These are phyloP conservation scores for Tachina lurida DNA, from an alignment of 2,888 invertebrate species.

Conservation along the genomic window DNA sequence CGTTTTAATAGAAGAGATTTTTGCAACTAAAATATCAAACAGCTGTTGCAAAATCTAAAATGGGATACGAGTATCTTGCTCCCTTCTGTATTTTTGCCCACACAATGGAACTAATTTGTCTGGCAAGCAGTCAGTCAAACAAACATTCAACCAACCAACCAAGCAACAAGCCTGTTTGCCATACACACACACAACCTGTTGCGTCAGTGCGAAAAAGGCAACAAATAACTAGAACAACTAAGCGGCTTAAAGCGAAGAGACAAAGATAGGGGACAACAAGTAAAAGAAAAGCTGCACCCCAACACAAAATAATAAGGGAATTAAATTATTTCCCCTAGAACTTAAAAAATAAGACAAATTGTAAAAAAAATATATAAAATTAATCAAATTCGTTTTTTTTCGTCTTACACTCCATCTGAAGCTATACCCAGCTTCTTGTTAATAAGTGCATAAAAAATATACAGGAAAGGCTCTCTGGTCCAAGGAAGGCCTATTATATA, in stretches of 20 bases:
- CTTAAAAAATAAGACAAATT: background rate
- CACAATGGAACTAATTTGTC: slow-evolving; percentile 19
- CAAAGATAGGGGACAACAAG: slow-evolving; percentile 10
- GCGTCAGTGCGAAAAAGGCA: slow-evolving; percentile 42
- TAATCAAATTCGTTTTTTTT: no score
- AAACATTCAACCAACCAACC: slow-evolving; percentile 9
- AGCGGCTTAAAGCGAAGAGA: slow-evolving; percentile 36
- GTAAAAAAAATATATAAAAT: no score
- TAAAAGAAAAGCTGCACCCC: background rate
- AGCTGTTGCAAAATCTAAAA: slow-evolving; percentile 57
- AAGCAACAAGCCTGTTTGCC: slow-evolving; percentile 2
- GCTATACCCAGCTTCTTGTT: no score
- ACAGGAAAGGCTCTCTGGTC: no score
- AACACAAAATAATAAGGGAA: background rate
- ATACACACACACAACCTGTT: slow-evolving; percentile 51
- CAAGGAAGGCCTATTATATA: no score
- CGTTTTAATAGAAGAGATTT: slow-evolving; percentile 50
- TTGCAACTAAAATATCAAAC: slow-evolving; percentile 60
- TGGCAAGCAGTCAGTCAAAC: slow-evolving; percentile 19
- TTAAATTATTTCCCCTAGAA: background rate
- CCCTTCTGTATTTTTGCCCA: background rate
- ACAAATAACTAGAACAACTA: slow-evolving; percentile 9
- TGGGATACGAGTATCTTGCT: background rate
- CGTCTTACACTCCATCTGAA: no score
- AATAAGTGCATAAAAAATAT: no score